Base-by-base conservation (phyloP, 2,113 vertebrate species). In the Lichenostomus cassidix region DNA sequence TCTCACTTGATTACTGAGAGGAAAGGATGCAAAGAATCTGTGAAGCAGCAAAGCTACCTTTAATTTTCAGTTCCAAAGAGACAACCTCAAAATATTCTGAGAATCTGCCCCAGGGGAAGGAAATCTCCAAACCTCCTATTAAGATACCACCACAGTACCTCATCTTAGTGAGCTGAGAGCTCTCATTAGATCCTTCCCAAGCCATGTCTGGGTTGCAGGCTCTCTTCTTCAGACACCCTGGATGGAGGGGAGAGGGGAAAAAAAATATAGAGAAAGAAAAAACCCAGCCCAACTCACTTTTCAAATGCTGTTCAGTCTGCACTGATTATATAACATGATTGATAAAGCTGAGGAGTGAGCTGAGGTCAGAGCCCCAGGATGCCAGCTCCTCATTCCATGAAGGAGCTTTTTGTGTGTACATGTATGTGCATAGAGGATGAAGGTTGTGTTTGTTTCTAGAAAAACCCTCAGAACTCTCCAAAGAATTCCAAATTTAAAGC, bases 401-500 rank as follows among this genome's bases (percentile, higher is more conserved):
- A 95, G 82, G 90, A 86, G 74, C 49, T 89, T 87, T 95, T 95
- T 94, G 65, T 92, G 74, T 47, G 39, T 53, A 25, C 5, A 15
- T 71, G 35, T n/a, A 29, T 80, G 68, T 82, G 59, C 47, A 46
- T 6, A 24, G 65, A 29, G 47, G 73, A 81, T 0, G 35, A 89
- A 56, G 55, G 47, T 70, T 81, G 55, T 50, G 76, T 80, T 83
- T 95, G 68, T 75, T 94, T 94, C 83, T 89, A 69, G 83, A 96
- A 95, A 94, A 96, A 68, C 63, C 59, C n/a, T 97, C 67, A 65
- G 84, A 93, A 1, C 55, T 88, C 69, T 96, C 87, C 69, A 63
- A 96, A 94, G 95, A 92, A 95, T 93, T 96, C 76, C 41, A 87
- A 71, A 90, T 92, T 90, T 96, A 95, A 96, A 94, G 92, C 42